These are phyloP conservation scores for Ranitomeya imitator DNA, from an alignment of 2,113 vertebrate genomes.

Conservation along the genomic window DNA sequence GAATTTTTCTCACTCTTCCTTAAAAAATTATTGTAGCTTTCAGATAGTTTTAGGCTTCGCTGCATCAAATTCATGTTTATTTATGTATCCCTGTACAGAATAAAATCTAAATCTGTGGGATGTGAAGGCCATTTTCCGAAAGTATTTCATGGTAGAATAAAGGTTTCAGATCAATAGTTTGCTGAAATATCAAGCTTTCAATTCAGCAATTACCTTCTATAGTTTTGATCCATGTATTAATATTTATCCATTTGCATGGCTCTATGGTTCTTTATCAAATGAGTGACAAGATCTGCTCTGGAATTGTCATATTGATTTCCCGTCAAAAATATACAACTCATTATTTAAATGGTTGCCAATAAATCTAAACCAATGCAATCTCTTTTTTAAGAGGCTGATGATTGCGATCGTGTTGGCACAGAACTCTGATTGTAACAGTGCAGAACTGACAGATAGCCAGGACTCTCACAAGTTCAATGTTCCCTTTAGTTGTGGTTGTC, in stretches of 20 bases:
- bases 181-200: constrained; percentile 5
- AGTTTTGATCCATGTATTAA: neutral
- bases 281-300: neutral
- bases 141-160: neutral
- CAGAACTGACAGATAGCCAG: neutral
- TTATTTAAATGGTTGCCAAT: neutral
- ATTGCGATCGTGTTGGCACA: neutral
- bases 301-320: neutral
- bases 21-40: constrained; percentile 1
- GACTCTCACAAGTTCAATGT: neutral
- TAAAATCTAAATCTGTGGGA: constrained; percentile 11
- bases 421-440: neutral
- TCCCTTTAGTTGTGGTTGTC: no score
- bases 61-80: constrained; percentile 22
- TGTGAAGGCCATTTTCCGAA: constrained; percentile 6
- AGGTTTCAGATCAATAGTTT: constrained; percentile 9
- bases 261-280: neutral
- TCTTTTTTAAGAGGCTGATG: neutral
- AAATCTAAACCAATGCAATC: neutral
- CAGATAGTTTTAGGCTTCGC: constrained; percentile 9
- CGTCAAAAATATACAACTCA: neutral
- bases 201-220: neutral
- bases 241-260: neutral
- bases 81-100: neutral
- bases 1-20: neutral